Evolutionary conservation across 2,797 vertebrate species (phyloP).

Genomic region (Masticophis lateralis): DNA sequence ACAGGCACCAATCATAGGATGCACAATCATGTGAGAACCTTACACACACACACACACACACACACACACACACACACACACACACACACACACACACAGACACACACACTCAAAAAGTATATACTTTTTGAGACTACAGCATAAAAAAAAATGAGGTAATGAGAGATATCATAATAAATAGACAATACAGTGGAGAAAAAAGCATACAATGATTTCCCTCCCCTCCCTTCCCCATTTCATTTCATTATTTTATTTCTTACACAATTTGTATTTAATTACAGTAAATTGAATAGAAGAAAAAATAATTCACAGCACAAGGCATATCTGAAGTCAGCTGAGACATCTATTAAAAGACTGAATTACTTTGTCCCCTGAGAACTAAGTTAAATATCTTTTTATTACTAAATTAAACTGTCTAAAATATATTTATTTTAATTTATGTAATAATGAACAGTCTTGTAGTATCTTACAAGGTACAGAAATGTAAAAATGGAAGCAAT

Average conservation of each 20-base stretch:
- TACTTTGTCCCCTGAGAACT: conserved; percentile 37
- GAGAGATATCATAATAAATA: neutral
- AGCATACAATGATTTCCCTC: neutral
- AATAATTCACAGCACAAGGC: conserved; percentile 34
- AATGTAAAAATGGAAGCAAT: neutral
- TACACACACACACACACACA: neutral
- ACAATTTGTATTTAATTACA: neutral
- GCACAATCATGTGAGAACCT: neutral
- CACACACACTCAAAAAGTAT: no score
- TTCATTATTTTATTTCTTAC: neutral
- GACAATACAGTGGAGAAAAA: neutral
- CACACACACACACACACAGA: no score
- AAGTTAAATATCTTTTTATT: conserved; percentile 16
- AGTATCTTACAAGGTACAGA: neutral
- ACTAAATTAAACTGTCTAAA: conserved; percentile 22
- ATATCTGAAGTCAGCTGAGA: conserved; percentile 16
- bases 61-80: no score
- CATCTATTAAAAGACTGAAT: conserved; percentile 5
- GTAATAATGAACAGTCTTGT: neutral
- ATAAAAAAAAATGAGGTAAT: no score
- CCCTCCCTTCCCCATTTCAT: neutral
- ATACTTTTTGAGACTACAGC: no score
- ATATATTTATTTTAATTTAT: neutral
- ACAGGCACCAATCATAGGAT: neutral
- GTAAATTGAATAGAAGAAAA: neutral